Evolutionary conservation across 2,113 vertebrate species (phyloP), one percentile per base, ranked within the genome.

Genomic region (Actinemys pallida): DNA sequence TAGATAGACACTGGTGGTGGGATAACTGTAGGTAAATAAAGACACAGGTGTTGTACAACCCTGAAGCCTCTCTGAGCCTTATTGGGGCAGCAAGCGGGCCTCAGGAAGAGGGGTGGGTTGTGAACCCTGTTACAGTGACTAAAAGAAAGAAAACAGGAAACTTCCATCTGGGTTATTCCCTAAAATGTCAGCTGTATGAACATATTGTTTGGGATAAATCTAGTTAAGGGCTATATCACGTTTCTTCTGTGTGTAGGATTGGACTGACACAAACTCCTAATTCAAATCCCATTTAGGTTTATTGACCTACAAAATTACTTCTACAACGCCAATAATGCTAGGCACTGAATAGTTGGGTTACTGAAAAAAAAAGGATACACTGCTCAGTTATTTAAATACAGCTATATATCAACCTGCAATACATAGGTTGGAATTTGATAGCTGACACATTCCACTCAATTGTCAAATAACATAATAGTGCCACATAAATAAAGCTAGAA

Each of bases 141-240:
- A 8, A 47, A 52, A 65, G 69, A 54, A 72, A 84, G 31, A n/a
- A 89, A 89, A 78, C 39, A 50, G 42, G 19, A 6, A 78, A 86
- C 91, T 94, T 89, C 56, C 86, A 29, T 81, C 78, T 59, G n/a
- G 65, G 54, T 59, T 29, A 91, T 92, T 53, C 35, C 47, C 42
- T 47, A 57, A 90, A 97, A 96, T 90, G 87, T 95, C 93, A 94
- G 86, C 91, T 95, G 72, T 25, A 3, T 56, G 93, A 94, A 90
- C 54, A 57, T 29, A 54, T 90, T 39, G 5, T 85, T 24, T 90
- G 87, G 52, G 87, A 83, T 86, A 90, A 96, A 80, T 83, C 54
- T 78, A 83, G 86, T 93, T 39, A 54, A 75, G 89, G 93, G 53
- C 0, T 4, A 78, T 35, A 5, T 3, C 76, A 82, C 89, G 87